These are phyloP conservation scores for Rhagologus leucostigma DNA, from an alignment of 2,113 vertebrate genomes.

Conservation along the genomic window DNA sequence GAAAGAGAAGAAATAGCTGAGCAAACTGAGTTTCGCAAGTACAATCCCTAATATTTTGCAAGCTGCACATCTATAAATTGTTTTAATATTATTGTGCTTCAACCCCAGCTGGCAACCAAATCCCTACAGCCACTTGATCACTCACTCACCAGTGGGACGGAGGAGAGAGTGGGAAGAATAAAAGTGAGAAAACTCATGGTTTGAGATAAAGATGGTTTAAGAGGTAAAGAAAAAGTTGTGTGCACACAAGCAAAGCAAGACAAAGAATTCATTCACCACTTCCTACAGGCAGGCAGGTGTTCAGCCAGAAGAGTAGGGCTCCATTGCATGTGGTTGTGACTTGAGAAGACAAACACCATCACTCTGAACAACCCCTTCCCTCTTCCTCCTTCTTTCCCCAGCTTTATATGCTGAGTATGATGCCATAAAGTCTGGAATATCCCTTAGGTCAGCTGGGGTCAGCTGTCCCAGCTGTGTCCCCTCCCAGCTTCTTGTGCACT, in stretches of 20 bases:
- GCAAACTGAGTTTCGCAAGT: slow-evolving; percentile 43
- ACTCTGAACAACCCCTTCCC: neutral
- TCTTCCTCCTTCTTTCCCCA: neutral
- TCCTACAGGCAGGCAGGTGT: neutral
- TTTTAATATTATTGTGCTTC: neutral
- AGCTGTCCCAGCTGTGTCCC: neutral
- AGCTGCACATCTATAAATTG: slow-evolving; percentile 52
- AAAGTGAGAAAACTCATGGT: neutral
- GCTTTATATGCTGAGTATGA: neutral
- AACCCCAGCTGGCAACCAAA: neutral
- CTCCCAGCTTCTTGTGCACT: neutral
- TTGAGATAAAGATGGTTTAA: neutral
- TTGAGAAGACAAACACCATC: neutral
- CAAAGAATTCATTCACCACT: neutral
- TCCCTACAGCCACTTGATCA: neutral
- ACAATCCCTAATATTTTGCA: slow-evolving; percentile 28
- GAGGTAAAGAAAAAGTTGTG: neutral
- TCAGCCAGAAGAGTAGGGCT: neutral
- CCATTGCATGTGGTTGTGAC: too few relatives aligned
- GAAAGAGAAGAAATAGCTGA: slow-evolving; percentile 61
- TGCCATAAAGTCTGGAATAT: neutral
- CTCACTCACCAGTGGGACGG: neutral
- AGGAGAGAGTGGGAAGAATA: neutral
- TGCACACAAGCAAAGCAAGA: neutral
- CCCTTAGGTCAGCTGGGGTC: neutral